These are phyloP conservation scores for Pseudopleuronectes americanus DNA, from an alignment of 2,797 vertebrate species.

Conservation along the genomic window DNA sequence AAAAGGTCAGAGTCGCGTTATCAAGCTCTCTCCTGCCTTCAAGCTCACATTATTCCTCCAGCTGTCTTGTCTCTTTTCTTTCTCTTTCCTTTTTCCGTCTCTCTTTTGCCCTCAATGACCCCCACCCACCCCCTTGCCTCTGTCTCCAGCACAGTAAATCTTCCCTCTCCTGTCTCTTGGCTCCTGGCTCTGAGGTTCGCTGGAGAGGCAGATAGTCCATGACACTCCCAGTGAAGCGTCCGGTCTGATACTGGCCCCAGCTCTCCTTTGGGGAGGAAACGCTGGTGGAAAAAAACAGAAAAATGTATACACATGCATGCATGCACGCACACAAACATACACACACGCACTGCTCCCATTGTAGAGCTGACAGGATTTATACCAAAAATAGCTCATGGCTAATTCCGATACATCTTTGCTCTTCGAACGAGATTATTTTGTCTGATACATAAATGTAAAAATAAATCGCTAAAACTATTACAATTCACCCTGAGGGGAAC, in stretches of 20 bases:
- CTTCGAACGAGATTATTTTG: background rate
- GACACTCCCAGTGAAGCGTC: constrained; percentile 43
- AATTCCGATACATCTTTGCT: background rate
- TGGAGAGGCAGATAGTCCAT: constrained; percentile 46
- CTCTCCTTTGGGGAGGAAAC: constrained; percentile 28
- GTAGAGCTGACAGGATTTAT: constrained; percentile 7
- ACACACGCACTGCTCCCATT: background rate
- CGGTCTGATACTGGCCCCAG: constrained; percentile 24
- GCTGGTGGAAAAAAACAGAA: constrained; percentile 31
- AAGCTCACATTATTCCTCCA: constrained; percentile 23
- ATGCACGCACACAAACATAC: too few relatives aligned
- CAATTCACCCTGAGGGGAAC: background rate
- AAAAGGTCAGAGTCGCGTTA: constrained; percentile 16
- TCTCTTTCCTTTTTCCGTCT: constrained; percentile 15
- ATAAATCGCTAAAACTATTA: background rate
- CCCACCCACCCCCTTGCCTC: background rate
- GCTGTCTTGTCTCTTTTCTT: constrained; percentile 20
- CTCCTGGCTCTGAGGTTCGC: constrained; percentile 33
- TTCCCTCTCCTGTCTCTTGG: constrained; percentile 36
- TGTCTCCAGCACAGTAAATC: constrained; percentile 38
- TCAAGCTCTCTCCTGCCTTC: constrained; percentile 16
- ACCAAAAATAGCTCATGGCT: background rate
- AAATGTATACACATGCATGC: constrained; percentile 1
- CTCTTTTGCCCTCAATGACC: background rate
- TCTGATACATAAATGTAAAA: background rate